Conservation (phyloP, 2,113 vertebrate genomes). For the Rhagologus leucostigma region DNA sequence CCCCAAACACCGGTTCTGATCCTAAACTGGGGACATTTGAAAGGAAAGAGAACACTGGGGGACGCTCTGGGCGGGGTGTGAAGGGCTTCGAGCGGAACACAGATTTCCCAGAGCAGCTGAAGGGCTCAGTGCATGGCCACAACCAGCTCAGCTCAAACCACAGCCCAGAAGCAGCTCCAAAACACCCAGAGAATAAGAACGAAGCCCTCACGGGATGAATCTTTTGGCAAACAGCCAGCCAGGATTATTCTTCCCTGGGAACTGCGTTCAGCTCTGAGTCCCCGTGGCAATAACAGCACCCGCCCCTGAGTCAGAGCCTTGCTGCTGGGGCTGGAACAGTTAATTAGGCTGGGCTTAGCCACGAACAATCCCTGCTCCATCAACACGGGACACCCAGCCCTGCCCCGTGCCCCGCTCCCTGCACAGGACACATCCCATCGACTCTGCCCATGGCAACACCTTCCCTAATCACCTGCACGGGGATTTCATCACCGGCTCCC, state of each 20-base stretch:
- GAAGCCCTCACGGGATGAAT: not conserved
- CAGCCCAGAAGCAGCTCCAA: not conserved
- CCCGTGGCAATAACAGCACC: not conserved
- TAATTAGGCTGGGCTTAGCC: not conserved
- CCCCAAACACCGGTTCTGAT: not conserved
- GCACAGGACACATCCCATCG: fast-evolving
- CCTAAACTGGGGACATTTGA: not conserved
- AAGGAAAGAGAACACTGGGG: not conserved
- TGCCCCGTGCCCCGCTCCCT: not conserved
- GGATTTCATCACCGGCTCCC: not conserved
- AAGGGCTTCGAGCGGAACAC: not conserved
- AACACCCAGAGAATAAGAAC: not conserved
- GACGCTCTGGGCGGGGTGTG: not conserved
- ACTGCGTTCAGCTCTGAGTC: not conserved
- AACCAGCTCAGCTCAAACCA: not conserved
- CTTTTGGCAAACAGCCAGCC: not conserved
- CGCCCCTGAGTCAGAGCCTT: constrained; percentile 26
- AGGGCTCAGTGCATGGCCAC: not conserved
- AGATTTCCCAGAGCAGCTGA: not conserved
- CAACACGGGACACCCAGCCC: not conserved
- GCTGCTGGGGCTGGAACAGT: not conserved
- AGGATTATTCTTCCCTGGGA: not conserved
- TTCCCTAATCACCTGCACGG: fast-evolving
- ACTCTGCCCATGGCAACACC: not conserved
- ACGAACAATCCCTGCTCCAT: not conserved